These are phyloP conservation scores for Falco rusticolus DNA, from an alignment of 2,797 vertebrate genomes.

Conservation along the genomic window DNA sequence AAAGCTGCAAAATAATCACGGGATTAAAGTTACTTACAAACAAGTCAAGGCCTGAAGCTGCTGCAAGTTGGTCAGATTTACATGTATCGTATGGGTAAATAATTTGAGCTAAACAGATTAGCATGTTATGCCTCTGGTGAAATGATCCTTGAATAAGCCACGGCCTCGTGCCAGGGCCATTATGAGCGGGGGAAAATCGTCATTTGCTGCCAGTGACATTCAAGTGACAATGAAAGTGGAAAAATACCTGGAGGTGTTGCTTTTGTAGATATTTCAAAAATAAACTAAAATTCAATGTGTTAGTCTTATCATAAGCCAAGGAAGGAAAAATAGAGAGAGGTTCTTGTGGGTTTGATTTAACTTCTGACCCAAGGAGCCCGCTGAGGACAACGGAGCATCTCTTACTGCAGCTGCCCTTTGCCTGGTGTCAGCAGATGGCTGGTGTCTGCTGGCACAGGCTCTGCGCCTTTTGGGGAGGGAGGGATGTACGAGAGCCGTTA, in stretches of 20 bases:
- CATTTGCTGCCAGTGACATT: neutral
- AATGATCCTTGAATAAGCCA: slow-evolving; percentile 40
- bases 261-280: neutral
- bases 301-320: neutral
- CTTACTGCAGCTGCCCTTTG: accelerated
- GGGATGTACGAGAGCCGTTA: accelerated
- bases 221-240: neutral
- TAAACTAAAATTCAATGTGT: neutral
- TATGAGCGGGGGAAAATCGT: neutral
- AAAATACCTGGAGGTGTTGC: neutral
- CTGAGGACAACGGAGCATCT: neutral
- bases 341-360: neutral
- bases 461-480: neutral
- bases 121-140: slow-evolving; percentile 49
- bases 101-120: slow-evolving; percentile 71
- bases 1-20: slow-evolving; percentile 34
- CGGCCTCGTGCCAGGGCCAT: slow-evolving; percentile 24
- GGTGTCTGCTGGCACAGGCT: neutral
- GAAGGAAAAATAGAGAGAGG: neutral
- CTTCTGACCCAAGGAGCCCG: neutral
- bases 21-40: neutral
- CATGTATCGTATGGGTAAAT: slow-evolving; percentile 53
- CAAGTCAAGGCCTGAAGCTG: neutral
- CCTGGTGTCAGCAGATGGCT: neutral
- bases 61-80: slow-evolving; percentile 54